Percentiles rank a stretch among this genome's conserved stretches.
phyloP scores from a whole-genome alignment of 2,888 invertebrate genomes.

The Yponomeuta sedellus region DNA sequence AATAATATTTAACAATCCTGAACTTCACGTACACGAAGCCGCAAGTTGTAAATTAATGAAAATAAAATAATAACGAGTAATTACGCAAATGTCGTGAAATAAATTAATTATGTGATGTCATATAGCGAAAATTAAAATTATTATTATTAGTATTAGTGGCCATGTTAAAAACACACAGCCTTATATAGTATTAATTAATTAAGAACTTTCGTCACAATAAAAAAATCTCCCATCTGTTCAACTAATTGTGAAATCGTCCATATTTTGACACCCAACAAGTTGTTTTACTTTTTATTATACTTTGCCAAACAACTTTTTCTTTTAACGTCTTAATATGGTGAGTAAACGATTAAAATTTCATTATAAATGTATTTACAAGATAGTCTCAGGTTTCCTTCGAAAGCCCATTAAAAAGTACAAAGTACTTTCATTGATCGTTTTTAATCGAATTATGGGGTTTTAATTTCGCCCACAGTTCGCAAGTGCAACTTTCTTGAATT shows the following conservation, averaged over 20 bases:
- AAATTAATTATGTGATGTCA: too few relatives aligned
- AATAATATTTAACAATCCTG: too few relatives aligned
- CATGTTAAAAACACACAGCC: too few relatives aligned
- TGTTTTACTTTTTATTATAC: neutral
- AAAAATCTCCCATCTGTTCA: too few relatives aligned
- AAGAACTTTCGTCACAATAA: too few relatives aligned
- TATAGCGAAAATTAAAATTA: too few relatives aligned
- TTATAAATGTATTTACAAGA: neutral
- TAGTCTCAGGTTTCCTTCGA: neutral
- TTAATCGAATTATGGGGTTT: neutral
- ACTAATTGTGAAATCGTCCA: neutral
- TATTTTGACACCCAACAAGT: constrained; percentile 9
- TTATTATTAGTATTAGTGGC: too few relatives aligned
- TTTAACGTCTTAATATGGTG: constrained; percentile 40
- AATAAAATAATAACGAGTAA: too few relatives aligned
- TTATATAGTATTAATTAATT: too few relatives aligned
- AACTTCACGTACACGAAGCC: too few relatives aligned
- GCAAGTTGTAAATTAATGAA: too few relatives aligned
- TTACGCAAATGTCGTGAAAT: too few relatives aligned
- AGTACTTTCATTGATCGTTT: neutral
- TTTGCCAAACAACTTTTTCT: constrained; percentile 35
- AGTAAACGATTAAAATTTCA: neutral
- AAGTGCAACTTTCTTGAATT: neutral
- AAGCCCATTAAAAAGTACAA: neutral
- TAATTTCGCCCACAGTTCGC: neutral